Evolutionary conservation across 2,113 vertebrate genomes (phyloP), one percentile per base, ranked within the genome.

Genomic region (Tor tambroides): DNA sequence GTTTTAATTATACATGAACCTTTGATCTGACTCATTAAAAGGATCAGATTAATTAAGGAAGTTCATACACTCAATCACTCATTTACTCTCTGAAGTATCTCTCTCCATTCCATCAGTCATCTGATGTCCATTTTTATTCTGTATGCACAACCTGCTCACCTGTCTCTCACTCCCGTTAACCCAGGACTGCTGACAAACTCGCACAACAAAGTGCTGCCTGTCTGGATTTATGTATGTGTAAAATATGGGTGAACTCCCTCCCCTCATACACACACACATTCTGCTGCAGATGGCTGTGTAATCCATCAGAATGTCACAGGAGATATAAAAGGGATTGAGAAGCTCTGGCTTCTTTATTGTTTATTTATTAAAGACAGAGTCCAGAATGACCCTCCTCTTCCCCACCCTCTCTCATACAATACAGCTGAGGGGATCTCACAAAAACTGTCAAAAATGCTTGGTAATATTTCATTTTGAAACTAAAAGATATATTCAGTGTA

Each of bases 221-320:
- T 76, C 77, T 85, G 78, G 26, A 67, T 82, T 89, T 83, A 85
- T 85, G 51, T 32, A 56, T 63, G 51, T 71, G 87, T 85, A 74
- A 87, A 85, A 86, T 89, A 89, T 74, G 28, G 41, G 65, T 85
- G 32, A 63, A 69, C 43, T 32, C 80, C 59, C 86, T 26, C 8
- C 12, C 75, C 14, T 23, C n/a, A 49, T 19, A 51, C 81, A 23
- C 43, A 38, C 14, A 35, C 23, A 35, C 11, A 65, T 15, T 11
- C 78, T 28, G 56, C 76, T 85, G 84, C 69, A 88, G 84, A 88
- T 88, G 87, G 72, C 84, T 59, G 84, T 71, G 84, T 83, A 86
- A 86, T 88, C 87, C 87, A 88, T 86, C 87, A 88, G 87, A 86
- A 83, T 86, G 84, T 82, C 84, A 86, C 78, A 43, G 72, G 80